Evolutionary conservation across 2,113 vertebrate species (phyloP).

Genomic region (Leptodactylus fuscus): DNA sequence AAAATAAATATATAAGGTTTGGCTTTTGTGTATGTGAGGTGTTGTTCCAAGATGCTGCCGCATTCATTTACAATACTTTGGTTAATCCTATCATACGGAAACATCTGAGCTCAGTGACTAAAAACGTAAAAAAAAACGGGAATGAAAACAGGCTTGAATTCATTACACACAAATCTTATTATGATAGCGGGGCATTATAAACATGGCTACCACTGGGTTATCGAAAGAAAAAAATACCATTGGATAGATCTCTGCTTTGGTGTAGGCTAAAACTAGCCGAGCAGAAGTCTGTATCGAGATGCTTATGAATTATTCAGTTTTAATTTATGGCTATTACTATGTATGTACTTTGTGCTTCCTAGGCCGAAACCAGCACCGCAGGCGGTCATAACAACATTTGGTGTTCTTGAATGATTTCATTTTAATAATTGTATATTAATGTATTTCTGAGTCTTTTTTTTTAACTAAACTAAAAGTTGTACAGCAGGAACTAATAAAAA

Average conservation of each 20-base stretch:
- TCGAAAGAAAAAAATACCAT: not conserved
- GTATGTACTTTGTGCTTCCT: not conserved
- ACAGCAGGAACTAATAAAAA: no score
- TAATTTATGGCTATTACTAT: not conserved
- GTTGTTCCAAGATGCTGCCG: not conserved
- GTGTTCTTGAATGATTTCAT: not conserved
- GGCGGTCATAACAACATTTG: not conserved
- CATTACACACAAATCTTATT: conserved; percentile 36
- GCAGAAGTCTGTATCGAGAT: not conserved
- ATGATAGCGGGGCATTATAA: conserved; percentile 42
- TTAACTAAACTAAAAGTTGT: not conserved
- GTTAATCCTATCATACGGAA: conserved; percentile 42
- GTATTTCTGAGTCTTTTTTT: not conserved
- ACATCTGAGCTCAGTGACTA: conserved; percentile 46
- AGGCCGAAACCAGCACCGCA: not conserved
- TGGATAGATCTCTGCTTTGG: not conserved
- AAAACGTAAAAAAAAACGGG: conserved; percentile 26
- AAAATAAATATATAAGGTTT: not conserved
- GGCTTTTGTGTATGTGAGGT: not conserved
- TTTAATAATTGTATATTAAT: not conserved
- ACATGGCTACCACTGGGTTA: conserved; percentile 29
- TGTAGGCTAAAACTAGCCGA: not conserved
- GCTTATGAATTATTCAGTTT: not conserved
- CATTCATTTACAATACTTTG: conserved; percentile 46
- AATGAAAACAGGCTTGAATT: conserved; percentile 53